phyloP scores from a whole-genome alignment of 2,888 invertebrate genomes.

The Caenorhabditis macrosperma region DNA sequence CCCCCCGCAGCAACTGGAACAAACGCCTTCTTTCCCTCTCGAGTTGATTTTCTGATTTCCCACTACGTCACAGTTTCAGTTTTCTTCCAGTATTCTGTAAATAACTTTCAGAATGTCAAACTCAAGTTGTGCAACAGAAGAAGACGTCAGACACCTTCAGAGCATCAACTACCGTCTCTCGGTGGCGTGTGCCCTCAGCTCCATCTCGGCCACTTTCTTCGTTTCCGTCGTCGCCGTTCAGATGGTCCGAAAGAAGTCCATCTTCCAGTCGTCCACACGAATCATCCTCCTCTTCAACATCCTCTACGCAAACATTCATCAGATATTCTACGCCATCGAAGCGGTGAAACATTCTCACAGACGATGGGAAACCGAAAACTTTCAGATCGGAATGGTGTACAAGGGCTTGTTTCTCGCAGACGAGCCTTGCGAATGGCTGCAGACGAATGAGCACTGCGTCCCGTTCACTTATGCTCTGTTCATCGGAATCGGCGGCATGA shows the following conservation, averaged over 20 bases:
- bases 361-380: background rate
- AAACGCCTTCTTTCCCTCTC: background rate
- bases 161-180: slow-evolving; percentile 4
- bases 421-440: slow-evolving; percentile 9
- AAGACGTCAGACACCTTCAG: background rate
- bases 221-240: slow-evolving; percentile 13
- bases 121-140: background rate
- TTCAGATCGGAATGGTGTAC: slow-evolving; percentile 18
- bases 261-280: slow-evolving; percentile 39
- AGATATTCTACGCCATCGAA: slow-evolving; percentile 19
- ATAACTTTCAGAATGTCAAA: no score
- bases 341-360: background rate
- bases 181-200: background rate
- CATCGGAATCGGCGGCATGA: slow-evolving; percentile 34
- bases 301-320: slow-evolving; percentile 18
- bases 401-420: slow-evolving; percentile 19
- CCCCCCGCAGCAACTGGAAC: background rate
- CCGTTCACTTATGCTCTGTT: background rate
- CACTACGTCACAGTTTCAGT: background rate
- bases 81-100: background rate
- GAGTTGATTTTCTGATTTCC: background rate
- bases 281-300: slow-evolving; percentile 22
- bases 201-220: background rate
- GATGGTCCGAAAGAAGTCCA: slow-evolving; percentile 20
- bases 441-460: slow-evolving; percentile 17